Evolutionary conservation across 2,888 invertebrate species (phyloP).

Genomic region (Drosophila monieri): DNA sequence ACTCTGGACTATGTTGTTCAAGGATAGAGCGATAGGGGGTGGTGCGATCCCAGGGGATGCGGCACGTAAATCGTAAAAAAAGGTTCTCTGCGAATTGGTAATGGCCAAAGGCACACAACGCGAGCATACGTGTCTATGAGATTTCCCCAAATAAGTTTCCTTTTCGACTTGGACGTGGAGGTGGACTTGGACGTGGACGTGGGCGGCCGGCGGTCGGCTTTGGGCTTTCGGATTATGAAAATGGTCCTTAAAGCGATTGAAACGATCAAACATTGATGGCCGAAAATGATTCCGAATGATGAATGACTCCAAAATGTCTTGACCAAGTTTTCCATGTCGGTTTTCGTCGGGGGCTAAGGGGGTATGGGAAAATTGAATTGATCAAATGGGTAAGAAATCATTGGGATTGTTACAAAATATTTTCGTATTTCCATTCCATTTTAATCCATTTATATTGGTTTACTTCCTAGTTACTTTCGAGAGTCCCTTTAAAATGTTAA

Average conservation of each 20-base stretch:
- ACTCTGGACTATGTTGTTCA: neutral
- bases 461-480: no score
- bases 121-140: conserved; percentile 48
- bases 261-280: conserved; percentile 48
- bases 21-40: neutral
- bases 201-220: neutral
- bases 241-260: conserved; percentile 43
- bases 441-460: neutral
- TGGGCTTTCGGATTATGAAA: conserved; percentile 23
- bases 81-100: conserved; percentile 60
- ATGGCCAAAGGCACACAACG: conserved; percentile 42
- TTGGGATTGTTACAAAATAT: neutral
- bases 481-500: neutral
- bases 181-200: conserved; percentile 21
- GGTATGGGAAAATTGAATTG: no score
- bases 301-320: conserved; percentile 28
- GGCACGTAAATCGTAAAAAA: conserved; percentile 77
- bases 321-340: neutral
- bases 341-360: neutral
- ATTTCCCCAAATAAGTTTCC: conserved; percentile 41
- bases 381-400: conserved; percentile 8
- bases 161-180: neutral
- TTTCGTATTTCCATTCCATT: neutral
- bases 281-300: conserved; percentile 40
- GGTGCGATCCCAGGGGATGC: conserved; percentile 58